These are phyloP conservation scores for Steinernema scapterisci DNA, from an alignment of 2,888 invertebrate species.

Conservation along the genomic window DNA sequence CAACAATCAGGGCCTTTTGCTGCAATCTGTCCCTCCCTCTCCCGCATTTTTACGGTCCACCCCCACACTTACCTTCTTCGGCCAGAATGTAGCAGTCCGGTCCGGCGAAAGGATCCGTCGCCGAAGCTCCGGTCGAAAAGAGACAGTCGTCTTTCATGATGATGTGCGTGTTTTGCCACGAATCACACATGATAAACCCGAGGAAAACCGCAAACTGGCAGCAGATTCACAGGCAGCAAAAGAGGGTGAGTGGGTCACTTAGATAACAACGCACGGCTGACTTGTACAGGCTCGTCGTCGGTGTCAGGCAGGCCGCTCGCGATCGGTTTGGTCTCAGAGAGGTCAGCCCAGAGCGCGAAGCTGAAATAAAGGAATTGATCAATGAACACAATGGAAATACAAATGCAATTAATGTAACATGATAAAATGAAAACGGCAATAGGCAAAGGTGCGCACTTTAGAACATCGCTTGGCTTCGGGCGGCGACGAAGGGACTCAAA, in stretches of 20 bases:
- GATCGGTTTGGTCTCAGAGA: no score
- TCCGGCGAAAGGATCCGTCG: not conserved
- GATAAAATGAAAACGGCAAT: not conserved
- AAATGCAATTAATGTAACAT: not conserved
- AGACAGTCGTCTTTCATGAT: conserved; percentile 22
- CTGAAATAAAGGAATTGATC: no score
- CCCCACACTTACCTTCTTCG: conserved; percentile 5
- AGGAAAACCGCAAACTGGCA: not conserved
- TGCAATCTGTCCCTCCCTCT: no score
- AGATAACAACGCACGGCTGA: not conserved
- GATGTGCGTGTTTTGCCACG: conserved; percentile 8
- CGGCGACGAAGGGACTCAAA: not conserved
- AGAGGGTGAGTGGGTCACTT: not conserved
- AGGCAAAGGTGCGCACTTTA: conserved; percentile 12
- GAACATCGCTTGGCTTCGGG: not conserved
- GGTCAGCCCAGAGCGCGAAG: no score
- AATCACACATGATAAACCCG: conserved; percentile 6
- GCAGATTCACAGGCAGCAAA: no score
- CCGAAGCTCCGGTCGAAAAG: not conserved
- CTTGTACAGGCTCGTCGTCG: not conserved
- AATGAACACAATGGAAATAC: no score
- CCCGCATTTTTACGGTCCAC: no score
- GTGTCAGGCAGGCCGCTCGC: not conserved
- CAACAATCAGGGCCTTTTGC: no score
- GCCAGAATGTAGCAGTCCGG: not conserved